Base-by-base conservation (phyloP, 1,140 invertebrate species). In the Sitobion miscanthi region DNA sequence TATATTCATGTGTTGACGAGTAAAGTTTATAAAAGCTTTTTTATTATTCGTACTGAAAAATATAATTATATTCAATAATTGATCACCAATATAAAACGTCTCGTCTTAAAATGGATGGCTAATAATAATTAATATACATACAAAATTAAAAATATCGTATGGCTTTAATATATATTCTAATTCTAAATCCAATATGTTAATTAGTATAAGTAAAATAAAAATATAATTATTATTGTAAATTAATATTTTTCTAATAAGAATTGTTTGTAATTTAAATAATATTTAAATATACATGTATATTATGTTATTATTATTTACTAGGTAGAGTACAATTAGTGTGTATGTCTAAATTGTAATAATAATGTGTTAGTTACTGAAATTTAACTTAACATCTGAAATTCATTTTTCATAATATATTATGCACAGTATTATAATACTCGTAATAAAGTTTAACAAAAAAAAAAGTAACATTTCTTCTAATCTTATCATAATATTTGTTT, bases 1-100 rank as follows among this genome's bases (percentile, higher is more conserved):
- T 85, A 42, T 85, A 85, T 25, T 9, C 3, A 45, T 83, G 8
- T 62, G 35, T 49, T n/a, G 20, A 9, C 17, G n/a, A 1, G 42
- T 42, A 42, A 42, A 45, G 17, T 90, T 30, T 57, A 90, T 62
- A 62, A 62, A 90, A 89, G 7, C 52, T 90, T 30, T 54, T 45
- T 45, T 90, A 42, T 42, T 23, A n/a, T 62, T 90, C 38, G 21
- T 90, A 45, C 57, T 90, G 17, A 90, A 90, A 90, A 90, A 90
- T 90, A 25, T 69, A 69, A 90, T 42, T 90, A 69, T 90, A 90
- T 69, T 69, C 35, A 35, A 35, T 5, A 90, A 62, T 45, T 17
- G 57, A 69, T 90, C 7, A 47, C 45, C 14, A n/a, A 69, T 69
- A 90, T 90, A 69, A 62, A 90, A 69, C 7, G 17, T 89, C 14